These are phyloP conservation scores for Forbesichthys papilliferus DNA, from an alignment of 2,113 vertebrate genomes.

Conservation along the genomic window DNA sequence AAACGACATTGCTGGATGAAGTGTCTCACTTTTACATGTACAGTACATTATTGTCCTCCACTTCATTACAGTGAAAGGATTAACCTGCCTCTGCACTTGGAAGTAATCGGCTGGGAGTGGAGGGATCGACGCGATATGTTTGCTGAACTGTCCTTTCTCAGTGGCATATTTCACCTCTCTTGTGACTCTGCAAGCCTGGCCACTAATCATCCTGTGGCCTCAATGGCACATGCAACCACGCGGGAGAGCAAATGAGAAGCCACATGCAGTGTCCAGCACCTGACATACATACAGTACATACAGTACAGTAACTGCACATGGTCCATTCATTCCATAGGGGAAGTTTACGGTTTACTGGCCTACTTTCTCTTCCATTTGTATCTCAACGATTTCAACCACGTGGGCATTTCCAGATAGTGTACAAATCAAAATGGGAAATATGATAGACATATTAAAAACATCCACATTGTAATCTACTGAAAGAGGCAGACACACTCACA, in stretches of 20 bases:
- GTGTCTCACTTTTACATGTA: constrained; percentile 45
- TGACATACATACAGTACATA: constrained; percentile 25
- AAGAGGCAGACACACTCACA: constrained; percentile 32
- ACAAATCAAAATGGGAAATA: constrained; percentile 22
- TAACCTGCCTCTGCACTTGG: constrained; percentile 62
- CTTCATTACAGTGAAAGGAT: constrained; percentile 82
- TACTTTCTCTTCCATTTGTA: constrained; percentile 18
- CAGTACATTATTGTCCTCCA: constrained; percentile 63
- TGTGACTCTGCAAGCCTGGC: constrained; percentile 22
- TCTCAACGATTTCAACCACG: neutral
- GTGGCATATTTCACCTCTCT: constrained; percentile 50
- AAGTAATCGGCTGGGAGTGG: constrained; percentile 43
- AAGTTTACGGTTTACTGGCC: constrained; percentile 25
- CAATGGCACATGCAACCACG: constrained; percentile 6
- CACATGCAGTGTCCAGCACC: constrained; percentile 42
- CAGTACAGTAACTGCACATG: constrained; percentile 31
- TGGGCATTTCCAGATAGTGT: too few relatives aligned
- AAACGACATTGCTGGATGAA: constrained; percentile 68
- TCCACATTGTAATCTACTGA: constrained; percentile 54
- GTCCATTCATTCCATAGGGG: constrained; percentile 32
- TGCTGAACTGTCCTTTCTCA: constrained; percentile 56
- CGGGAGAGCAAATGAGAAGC: constrained; percentile 50
- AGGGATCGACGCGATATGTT: constrained; percentile 10
- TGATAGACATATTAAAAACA: constrained; percentile 40
- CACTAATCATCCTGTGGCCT: constrained; percentile 47